Evolutionary conservation across 2,113 vertebrate genomes (phyloP).

Genomic region (Indicator maculatus): DNA sequence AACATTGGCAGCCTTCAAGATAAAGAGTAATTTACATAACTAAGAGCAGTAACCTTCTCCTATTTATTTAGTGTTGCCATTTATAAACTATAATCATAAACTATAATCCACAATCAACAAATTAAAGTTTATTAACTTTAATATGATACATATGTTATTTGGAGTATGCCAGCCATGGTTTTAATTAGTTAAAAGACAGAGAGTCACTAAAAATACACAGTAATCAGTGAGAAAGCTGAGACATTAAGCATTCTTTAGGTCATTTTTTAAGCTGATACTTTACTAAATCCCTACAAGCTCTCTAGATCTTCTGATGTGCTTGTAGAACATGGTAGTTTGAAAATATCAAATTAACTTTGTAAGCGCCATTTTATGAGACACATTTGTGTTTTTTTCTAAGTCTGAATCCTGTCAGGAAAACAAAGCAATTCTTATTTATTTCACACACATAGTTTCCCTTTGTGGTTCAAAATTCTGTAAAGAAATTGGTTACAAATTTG

Average conservation of each 20-base stretch:
- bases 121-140: background rate
- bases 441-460: background rate
- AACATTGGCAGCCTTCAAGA: background rate
- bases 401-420: background rate
- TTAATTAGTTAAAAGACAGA: slow-evolving; percentile 33
- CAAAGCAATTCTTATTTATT: background rate
- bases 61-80: background rate
- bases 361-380: background rate
- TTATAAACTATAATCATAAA: background rate
- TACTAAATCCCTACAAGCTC: slow-evolving; percentile 37
- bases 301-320: background rate
- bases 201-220: slow-evolving; percentile 41
- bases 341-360: background rate
- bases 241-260: slow-evolving; percentile 37
- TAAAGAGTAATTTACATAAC: background rate
- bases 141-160: background rate
- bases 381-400: background rate
- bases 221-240: slow-evolving; percentile 46
- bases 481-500: background rate
- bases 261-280: slow-evolving; percentile 40
- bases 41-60: background rate
- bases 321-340: background rate
- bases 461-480: background rate
- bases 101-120: background rate
- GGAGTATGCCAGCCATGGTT: background rate